Percentiles rank a stretch among this genome's conserved stretches.
Conservation (phyloP, 1,140 invertebrate species). For the Drosophila nikananu region DNA sequence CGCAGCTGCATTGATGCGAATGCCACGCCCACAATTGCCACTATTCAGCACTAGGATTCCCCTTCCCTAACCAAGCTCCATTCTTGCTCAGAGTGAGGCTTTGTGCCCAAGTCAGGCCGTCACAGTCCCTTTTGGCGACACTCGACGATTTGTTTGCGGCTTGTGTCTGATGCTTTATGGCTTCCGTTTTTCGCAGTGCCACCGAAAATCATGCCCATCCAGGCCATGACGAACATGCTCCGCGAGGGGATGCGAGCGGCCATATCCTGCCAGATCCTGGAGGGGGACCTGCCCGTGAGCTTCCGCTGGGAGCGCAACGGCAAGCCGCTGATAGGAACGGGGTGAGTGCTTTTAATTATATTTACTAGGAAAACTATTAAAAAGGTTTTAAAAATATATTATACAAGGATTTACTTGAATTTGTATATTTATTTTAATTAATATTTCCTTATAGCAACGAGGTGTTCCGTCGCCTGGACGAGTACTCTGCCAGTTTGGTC, state of each 20-base stretch:
- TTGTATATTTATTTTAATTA: background rate
- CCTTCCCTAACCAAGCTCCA: background rate
- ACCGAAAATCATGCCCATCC: constrained; percentile 94
- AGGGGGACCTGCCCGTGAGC: constrained; percentile 96
- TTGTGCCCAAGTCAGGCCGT: constrained; percentile 70
- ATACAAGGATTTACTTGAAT: too few relatives aligned
- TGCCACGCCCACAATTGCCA: constrained; percentile 56
- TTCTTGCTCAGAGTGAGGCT: constrained; percentile 52
- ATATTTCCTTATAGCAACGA: constrained; percentile 64
- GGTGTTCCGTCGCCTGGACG: constrained; percentile 90
- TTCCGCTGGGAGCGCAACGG: constrained; percentile 95
- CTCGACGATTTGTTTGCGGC: constrained; percentile 27
- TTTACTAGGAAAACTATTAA: background rate
- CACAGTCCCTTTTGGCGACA: constrained; percentile 53
- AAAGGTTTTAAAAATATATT: background rate
- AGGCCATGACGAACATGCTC: constrained; percentile 92
- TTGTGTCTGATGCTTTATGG: constrained; percentile 28
- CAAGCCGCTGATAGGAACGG: constrained; percentile 86
- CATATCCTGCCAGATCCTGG: constrained; percentile 96
- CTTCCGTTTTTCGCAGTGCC: constrained; percentile 88
- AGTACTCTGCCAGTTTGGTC: constrained; percentile 95
- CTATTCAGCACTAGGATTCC: constrained; percentile 13
- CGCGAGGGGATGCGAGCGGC: constrained; percentile 96
- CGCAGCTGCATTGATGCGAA: constrained; percentile 71
- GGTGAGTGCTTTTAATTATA: constrained; percentile 56